Conservation (phyloP, 2,797 vertebrate genomes). For the Amniataba percoides region DNA sequence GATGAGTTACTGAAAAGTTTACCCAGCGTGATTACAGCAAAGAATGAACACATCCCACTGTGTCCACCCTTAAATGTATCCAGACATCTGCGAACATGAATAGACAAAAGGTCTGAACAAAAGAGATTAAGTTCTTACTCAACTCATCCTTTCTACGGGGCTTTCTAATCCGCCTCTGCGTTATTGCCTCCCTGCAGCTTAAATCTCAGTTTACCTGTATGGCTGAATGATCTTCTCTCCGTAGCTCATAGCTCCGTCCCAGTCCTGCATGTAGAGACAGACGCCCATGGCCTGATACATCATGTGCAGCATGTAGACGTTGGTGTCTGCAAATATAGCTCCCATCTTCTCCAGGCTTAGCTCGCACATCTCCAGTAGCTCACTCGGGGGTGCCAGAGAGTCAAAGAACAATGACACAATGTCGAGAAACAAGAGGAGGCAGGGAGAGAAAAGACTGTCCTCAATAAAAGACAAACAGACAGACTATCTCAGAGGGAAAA, state of each 20-base stretch:
- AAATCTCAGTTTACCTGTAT: conserved; percentile 88
- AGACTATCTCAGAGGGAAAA: not conserved
- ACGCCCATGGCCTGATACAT: conserved; percentile 99
- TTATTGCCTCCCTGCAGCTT: not conserved
- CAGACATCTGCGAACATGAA: not conserved
- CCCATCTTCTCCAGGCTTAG: conserved; percentile 97
- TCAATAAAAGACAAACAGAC: not conserved
- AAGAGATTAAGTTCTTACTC: not conserved
- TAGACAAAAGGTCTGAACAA: not conserved
- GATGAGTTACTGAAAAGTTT: not conserved
- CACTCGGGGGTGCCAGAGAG: conserved; percentile 89
- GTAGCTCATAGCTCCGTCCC: conserved; percentile 94
- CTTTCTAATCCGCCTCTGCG: not conserved
- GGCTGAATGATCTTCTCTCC: conserved; percentile 96
- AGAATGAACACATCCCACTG: not conserved
- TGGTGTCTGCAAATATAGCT: conserved; percentile 92
- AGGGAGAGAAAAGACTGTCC: not conserved
- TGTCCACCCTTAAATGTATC: not conserved
- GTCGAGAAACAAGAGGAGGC: not conserved
- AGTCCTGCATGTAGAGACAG: conserved; percentile 97
- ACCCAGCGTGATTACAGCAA: not conserved
- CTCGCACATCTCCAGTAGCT: conserved; percentile 97
- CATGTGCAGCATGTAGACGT: conserved; percentile 99
- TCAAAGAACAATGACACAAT: conserved; percentile 85
- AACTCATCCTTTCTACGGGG: not conserved